Evolutionary conservation across 1,140 invertebrate genomes (phyloP).

Genomic region (Drosophila gunungcola): DNA sequence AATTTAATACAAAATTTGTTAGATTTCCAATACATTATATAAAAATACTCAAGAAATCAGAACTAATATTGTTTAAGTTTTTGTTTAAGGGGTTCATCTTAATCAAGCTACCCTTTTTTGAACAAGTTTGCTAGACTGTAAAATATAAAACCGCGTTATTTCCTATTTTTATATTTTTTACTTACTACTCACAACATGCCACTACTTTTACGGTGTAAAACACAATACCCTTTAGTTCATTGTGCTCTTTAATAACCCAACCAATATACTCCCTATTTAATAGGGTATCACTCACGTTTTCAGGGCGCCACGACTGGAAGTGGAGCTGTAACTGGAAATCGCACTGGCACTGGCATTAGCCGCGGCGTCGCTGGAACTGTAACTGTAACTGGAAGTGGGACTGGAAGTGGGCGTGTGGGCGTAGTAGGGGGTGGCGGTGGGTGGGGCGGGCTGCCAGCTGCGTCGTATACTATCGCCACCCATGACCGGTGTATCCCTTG

Average conservation of each 20-base stretch:
- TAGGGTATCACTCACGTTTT: conserved; percentile 73
- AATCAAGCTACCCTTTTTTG: no score
- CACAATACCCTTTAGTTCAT: neutral
- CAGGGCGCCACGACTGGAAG: conserved; percentile 27
- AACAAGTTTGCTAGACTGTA: no score
- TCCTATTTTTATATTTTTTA: no score
- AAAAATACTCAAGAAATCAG: no score
- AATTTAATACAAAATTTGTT: no score
- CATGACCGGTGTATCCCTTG: conserved; percentile 56
- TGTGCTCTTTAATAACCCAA: neutral
- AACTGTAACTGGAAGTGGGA: neutral
- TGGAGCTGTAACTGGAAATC: neutral
- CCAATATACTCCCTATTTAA: neutral
- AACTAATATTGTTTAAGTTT: no score
- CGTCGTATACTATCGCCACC: conserved; percentile 16
- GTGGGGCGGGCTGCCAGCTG: conserved; percentile 33
- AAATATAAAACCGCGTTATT: no score
- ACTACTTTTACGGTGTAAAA: no score
- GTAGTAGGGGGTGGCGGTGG: conserved; percentile 6
- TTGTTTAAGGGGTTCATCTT: no score
- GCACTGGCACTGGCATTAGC: neutral
- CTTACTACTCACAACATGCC: no score
- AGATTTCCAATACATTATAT: no score
- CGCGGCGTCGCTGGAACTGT: conserved; percentile 2
- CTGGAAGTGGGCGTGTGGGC: conserved; percentile 5